Conservation (phyloP, 2,888 invertebrate genomes). For the Panopea generosa region DNA sequence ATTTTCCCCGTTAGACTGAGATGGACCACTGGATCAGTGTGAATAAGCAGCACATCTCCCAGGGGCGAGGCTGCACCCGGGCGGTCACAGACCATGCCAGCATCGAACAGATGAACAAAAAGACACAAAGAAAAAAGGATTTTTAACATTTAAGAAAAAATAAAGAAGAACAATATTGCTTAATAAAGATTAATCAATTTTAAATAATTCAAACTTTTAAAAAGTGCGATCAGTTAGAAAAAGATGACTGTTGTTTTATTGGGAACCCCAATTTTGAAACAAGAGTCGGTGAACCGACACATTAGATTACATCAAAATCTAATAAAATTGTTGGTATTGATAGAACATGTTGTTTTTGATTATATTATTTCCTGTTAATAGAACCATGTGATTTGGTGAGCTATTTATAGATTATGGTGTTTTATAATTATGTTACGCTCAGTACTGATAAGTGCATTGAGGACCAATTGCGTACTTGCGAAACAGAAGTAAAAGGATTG, state of each 20-base stretch:
- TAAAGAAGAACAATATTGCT: conserved; percentile 49
- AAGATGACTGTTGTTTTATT: conserved; percentile 20
- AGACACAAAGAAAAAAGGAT: conserved; percentile 97
- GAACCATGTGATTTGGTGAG: too few species aligned
- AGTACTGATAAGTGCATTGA: neutral
- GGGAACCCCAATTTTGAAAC: conserved; percentile 26
- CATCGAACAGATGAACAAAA: conserved; percentile 93
- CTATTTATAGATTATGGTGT: too few species aligned
- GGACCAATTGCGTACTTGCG: conserved; percentile 1
- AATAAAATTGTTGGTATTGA: too few species aligned
- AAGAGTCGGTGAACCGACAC: neutral
- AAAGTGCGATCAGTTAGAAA: conserved; percentile 1
- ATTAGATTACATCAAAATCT: too few species aligned
- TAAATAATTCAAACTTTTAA: conserved; percentile 20
- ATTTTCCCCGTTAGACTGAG: too few species aligned
- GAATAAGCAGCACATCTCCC: conserved; percentile 90
- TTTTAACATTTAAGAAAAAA: conserved; percentile 99
- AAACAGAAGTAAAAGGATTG: neutral
- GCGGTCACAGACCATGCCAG: conserved; percentile 96
- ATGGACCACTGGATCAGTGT: conserved; percentile 96
- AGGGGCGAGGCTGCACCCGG: conserved; percentile 86
- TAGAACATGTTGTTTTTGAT: too few species aligned
- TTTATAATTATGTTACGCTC: too few species aligned
- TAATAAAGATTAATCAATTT: conserved; percentile 13
- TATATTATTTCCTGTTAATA: too few species aligned